phyloP scores from a whole-genome alignment of 2,888 invertebrate species.

The Drosophila fulvimacula region DNA sequence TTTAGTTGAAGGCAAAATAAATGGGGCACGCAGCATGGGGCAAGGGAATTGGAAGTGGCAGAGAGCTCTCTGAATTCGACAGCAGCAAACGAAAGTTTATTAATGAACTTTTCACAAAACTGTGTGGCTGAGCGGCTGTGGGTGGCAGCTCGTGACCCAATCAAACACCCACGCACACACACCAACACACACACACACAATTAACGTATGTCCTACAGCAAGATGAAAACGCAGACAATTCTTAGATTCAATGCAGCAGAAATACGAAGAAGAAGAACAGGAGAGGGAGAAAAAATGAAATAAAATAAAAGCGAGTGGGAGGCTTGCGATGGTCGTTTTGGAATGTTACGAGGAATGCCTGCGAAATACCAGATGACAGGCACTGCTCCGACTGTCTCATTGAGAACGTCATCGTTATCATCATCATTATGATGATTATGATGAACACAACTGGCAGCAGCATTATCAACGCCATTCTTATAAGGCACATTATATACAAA shows the following conservation, averaged over 20 bases:
- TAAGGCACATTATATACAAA: conserved; percentile 50
- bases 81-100: conserved; percentile 74
- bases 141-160: conserved; percentile 47
- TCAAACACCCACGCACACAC: conserved; percentile 30
- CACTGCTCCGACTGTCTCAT: conserved; percentile 48
- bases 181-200: conserved; percentile 19
- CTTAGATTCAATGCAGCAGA: conserved; percentile 56
- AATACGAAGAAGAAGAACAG: conserved; percentile 23
- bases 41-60: conserved; percentile 5
- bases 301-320: conserved; percentile 10
- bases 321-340: conserved; percentile 32
- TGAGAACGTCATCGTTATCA: conserved; percentile 44
- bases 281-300: neutral
- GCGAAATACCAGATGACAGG: conserved; percentile 66
- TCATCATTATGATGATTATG: conserved; percentile 33
- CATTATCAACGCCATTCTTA: conserved; percentile 60
- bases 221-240: conserved; percentile 51
- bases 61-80: conserved; percentile 71
- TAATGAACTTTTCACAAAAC: conserved; percentile 71
- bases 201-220: conserved; percentile 50
- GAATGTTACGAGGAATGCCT: conserved; percentile 72
- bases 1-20: conserved; percentile 19
- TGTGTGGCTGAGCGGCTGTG: conserved; percentile 25
- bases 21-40: neutral
- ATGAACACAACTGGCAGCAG: conserved; percentile 28